These are phyloP conservation scores for Tokudaia tokunoshimensis DNA, from an alignment of 2,797 vertebrate species.

Conservation along the genomic window DNA sequence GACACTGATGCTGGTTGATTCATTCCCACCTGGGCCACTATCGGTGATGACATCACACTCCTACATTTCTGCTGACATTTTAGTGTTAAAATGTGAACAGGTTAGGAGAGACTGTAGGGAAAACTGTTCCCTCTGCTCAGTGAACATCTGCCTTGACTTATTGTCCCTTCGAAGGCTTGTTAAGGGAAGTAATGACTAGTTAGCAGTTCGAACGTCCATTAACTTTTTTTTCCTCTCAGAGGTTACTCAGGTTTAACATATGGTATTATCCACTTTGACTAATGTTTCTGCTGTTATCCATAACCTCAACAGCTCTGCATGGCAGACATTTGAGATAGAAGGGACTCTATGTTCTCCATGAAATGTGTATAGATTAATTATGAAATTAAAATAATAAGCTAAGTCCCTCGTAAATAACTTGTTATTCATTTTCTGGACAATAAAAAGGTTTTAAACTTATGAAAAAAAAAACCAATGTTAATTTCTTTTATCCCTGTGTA, in stretches of 20 bases:
- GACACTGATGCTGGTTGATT: neutral
- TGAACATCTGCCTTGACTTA: slow-evolving; percentile 11
- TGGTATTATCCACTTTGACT: neutral
- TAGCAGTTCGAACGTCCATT: neutral
- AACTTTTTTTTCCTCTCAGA: neutral
- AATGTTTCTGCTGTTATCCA: neutral
- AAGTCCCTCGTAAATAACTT: neutral
- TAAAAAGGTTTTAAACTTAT: slow-evolving; percentile 32
- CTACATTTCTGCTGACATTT: neutral
- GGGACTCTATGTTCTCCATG: neutral
- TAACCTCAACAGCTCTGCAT: neutral
- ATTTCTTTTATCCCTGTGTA: neutral
- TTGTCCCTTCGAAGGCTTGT: neutral
- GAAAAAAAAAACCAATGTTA: slow-evolving; percentile 38
- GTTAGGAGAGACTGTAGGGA: neutral
- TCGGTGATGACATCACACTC: neutral
- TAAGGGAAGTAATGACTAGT: slow-evolving; percentile 45
- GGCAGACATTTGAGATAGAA: slow-evolving; percentile 24
- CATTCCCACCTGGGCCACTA: neutral
- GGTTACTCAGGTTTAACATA: neutral
- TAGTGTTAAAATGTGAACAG: slow-evolving; percentile 5
- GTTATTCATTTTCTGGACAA: slow-evolving; percentile 33
- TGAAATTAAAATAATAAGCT: slow-evolving; percentile 41
- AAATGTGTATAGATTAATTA: slow-evolving; percentile 45
- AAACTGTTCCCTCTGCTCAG: neutral